A percentile compares a stretch with the other conserved stretches of the same genome.
Evolutionary conservation across 2,113 vertebrate species (phyloP).

Genomic region (chimpanzee (Pan troglodytes)): NHGRI_mPanTro3-v2.1_pri NC_072408.2:137030501-137031000

Average conservation of each 20-base stretch:
- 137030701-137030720: fast-evolving
- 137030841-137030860: neutral
- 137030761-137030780: fast-evolving
- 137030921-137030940: conserved; percentile 79
- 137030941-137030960: conserved; percentile 88
- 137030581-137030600: conserved; percentile 72
- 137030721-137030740: neutral
- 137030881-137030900: conserved; percentile 75
- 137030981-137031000: conserved; percentile 77
- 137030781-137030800: neutral
- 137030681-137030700: neutral
- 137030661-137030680: neutral
- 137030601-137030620: conserved; percentile 68
- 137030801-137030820: conserved; percentile 3
- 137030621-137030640: conserved; percentile 73
- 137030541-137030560: conserved; percentile 78
- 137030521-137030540: conserved; percentile 64
- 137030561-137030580: conserved; percentile 77
- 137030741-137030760: neutral
- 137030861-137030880: conserved; percentile 41
- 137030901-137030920: conserved; percentile 82
- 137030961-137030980: conserved; percentile 75
- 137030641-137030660: conserved; percentile 12
- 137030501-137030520: conserved; percentile 80
- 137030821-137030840: neutral